phyloP scores from a whole-genome alignment of 2,888 invertebrate genomes.

The Pseudanteris insignis region DNA sequence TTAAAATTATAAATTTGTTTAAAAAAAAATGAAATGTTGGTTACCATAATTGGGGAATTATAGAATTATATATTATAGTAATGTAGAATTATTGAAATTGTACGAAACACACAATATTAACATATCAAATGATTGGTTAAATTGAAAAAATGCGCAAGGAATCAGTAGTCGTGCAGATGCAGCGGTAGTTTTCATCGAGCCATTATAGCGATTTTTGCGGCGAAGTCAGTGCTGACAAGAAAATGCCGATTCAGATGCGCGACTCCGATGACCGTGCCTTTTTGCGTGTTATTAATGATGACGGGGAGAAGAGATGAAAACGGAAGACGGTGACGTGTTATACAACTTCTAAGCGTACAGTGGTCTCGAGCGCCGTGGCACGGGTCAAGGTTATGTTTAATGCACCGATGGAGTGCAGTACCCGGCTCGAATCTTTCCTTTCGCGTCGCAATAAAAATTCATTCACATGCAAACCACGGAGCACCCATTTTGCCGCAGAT shows the following conservation, averaged over 20 bases:
- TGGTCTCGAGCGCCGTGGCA: slow-evolving; percentile 10
- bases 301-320: slow-evolving; percentile 15
- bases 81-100: too few species aligned
- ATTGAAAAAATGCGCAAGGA: too few species aligned
- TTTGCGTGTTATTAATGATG: slow-evolving; percentile 20
- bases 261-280: slow-evolving; percentile 21
- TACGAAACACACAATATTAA: too few species aligned
- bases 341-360: slow-evolving; percentile 22
- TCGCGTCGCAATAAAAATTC: slow-evolving; percentile 27
- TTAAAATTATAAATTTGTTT: too few species aligned
- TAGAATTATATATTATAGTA: too few species aligned
- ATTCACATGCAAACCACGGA: slow-evolving; percentile 22
- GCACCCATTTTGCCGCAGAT: slow-evolving; percentile 21
- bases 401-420: slow-evolving; percentile 21
- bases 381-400: slow-evolving; percentile 35
- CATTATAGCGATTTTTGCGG: not conserved
- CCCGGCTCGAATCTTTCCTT: slow-evolving; percentile 6
- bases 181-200: not conserved
- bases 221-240: not conserved
- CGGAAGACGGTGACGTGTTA: slow-evolving; percentile 20
- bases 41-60: too few species aligned
- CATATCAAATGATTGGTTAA: too few species aligned
- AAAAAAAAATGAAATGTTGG: too few species aligned
- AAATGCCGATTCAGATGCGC: slow-evolving; percentile 15
- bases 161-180: too few species aligned